Percentiles rank a stretch among this genome's conserved stretches.
phyloP scores from a whole-genome alignment of 2,113 vertebrate species.

The Phyllostomus hastatus region DNA sequence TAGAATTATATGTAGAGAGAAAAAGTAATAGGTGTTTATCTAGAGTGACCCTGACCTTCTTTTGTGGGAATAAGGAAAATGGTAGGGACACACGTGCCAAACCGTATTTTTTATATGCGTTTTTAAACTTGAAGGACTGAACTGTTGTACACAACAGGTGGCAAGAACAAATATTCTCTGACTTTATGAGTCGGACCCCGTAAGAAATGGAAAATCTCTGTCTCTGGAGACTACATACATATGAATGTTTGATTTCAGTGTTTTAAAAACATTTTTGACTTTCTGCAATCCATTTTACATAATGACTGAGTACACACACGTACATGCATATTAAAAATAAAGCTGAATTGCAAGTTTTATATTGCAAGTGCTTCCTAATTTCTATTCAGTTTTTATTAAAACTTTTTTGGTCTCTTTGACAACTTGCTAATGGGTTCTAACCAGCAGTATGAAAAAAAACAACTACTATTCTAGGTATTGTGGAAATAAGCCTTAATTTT shows the following conservation, averaged over 20 bases:
- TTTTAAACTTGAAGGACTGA: constrained; percentile 37
- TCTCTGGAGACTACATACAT: background rate
- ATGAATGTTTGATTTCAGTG: background rate
- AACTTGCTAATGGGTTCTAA: constrained; percentile 27
- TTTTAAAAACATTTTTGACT: constrained; percentile 40
- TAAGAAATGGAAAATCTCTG: background rate
- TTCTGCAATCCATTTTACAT: background rate
- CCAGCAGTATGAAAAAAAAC: background rate
- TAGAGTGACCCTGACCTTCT: background rate
- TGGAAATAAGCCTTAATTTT: constrained; percentile 53
- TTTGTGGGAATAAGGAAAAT: background rate
- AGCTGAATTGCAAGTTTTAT: background rate
- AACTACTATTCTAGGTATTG: background rate
- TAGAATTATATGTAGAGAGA: background rate
- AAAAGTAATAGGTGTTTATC: background rate
- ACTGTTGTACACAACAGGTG: background rate
- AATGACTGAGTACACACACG: background rate
- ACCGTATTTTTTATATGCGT: background rate
- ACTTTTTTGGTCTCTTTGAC: constrained; percentile 39
- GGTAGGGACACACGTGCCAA: background rate
- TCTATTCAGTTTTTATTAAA: constrained; percentile 26
- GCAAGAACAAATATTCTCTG: background rate
- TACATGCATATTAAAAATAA: background rate
- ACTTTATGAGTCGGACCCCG: background rate
- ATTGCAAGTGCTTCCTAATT: constrained; percentile 6